A percentile compares a stretch with the other conserved stretches of the same genome.
Evolutionary conservation across 2,797 vertebrate genomes (phyloP).

Genomic region (Dallia pectoralis): DNA sequence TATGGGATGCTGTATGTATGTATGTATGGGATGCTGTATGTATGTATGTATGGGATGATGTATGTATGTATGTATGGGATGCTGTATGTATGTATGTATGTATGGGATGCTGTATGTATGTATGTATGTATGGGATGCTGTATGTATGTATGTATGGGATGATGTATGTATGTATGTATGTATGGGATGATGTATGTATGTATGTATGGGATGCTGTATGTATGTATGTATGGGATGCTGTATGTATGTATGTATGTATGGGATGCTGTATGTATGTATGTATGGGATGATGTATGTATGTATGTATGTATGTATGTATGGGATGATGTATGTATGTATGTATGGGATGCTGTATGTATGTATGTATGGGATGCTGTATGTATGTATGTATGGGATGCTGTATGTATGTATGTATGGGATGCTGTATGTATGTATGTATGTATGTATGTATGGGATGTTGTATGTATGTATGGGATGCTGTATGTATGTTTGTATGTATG

Average conservation of each 20-base stretch:
- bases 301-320: conserved; percentile 72
- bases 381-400: conserved; percentile 75
- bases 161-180: conserved; percentile 70
- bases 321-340: conserved; percentile 70
- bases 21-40: conserved; percentile 68
- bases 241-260: conserved; percentile 69
- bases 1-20: too few species aligned
- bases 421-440: too few species aligned
- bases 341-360: too few species aligned
- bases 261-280: conserved; percentile 77
- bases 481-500: conserved; percentile 69
- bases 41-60: conserved; percentile 75
- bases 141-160: conserved; percentile 66
- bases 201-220: conserved; percentile 77
- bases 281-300: conserved; percentile 67
- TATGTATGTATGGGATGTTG: conserved; percentile 75
- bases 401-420: conserved; percentile 66
- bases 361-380: conserved; percentile 68
- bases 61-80: conserved; percentile 66
- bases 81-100: conserved; percentile 70
- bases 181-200: conserved; percentile 67
- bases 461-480: conserved; percentile 66
- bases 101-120: conserved; percentile 67
- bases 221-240: conserved; percentile 66
- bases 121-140: conserved; percentile 77